phyloP scores from a whole-genome alignment of 1,140 invertebrate species.

The Ostrea denselamellosa region DNA sequence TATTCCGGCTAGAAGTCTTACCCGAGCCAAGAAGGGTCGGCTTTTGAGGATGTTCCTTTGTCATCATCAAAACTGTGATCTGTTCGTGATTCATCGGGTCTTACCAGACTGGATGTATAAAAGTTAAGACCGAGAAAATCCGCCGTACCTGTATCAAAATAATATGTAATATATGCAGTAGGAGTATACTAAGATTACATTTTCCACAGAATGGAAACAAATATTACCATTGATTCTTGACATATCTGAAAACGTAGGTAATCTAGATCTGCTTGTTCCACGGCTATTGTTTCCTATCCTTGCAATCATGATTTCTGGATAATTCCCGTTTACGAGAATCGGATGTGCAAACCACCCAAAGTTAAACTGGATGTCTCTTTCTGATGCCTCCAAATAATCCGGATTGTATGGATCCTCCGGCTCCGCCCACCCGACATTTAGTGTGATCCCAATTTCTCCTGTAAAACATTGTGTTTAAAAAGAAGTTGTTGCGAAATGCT shows the following conservation, averaged over 20 bases:
- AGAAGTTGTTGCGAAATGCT: too few relatives aligned
- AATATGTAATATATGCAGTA: not conserved
- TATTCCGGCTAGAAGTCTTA: constrained; percentile 41
- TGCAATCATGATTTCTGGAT: constrained; percentile 72
- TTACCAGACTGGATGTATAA: constrained; percentile 66
- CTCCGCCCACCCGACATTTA: constrained; percentile 58
- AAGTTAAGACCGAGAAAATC: constrained; percentile 73
- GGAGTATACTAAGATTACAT: too few relatives aligned
- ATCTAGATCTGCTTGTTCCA: not conserved
- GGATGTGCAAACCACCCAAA: constrained; percentile 75
- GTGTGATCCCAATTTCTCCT: constrained; percentile 59
- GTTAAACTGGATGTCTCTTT: constrained; percentile 65
- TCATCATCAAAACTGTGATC: constrained; percentile 63
- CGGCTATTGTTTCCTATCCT: constrained; percentile 57
- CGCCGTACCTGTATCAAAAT: constrained; percentile 59
- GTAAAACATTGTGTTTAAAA: too few relatives aligned
- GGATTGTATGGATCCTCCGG: constrained; percentile 56
- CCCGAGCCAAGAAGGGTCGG: constrained; percentile 65
- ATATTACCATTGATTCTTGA: not conserved
- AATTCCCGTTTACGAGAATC: constrained; percentile 72
- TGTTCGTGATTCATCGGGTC: constrained; percentile 50
- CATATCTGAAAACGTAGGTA: not conserved
- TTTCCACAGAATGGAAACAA: not conserved
- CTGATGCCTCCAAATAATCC: constrained; percentile 57
- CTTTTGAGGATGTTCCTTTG: constrained; percentile 53